These are phyloP conservation scores for Asteroscopus sphinx DNA, from an alignment of 2,888 invertebrate genomes.

Conservation along the genomic window DNA sequence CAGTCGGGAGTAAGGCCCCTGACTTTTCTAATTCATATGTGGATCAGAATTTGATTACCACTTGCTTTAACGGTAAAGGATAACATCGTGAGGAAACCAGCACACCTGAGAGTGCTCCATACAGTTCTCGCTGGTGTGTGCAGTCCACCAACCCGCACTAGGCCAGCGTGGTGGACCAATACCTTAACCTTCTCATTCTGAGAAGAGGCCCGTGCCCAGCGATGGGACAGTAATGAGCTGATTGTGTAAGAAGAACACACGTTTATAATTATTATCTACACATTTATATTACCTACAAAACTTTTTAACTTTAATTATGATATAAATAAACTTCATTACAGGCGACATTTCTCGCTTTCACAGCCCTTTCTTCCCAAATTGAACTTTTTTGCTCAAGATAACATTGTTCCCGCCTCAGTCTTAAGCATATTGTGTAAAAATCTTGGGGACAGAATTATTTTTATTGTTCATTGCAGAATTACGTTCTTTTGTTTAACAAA, in stretches of 20 bases:
- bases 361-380: slow-evolving; percentile 52
- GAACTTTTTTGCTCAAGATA: slow-evolving; percentile 54
- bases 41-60: no score
- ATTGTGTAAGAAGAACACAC: background rate
- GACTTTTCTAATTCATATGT: no score
- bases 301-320: slow-evolving; percentile 34
- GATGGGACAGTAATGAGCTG: no score
- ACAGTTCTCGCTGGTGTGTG: no score
- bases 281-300: slow-evolving; percentile 8
- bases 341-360: slow-evolving; percentile 34
- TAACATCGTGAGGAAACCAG: no score
- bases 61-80: no score
- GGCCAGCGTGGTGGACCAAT: no score
- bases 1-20: no score
- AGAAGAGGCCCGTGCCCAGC: no score
- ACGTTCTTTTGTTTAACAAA: slow-evolving; percentile 31
- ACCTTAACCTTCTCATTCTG: no score
- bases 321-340: slow-evolving; percentile 50
- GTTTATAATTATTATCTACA: slow-evolving; percentile 9
- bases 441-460: slow-evolving; percentile 48
- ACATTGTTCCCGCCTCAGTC: slow-evolving; percentile 51
- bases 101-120: no score
- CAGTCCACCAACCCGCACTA: no score
- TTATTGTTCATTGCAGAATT: slow-evolving; percentile 48
- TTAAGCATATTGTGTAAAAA: slow-evolving; percentile 53